Evolutionary conservation across 53 echinoderm and acorn worm genomes (phyloP), one percentile per base, ranked within the genome.

Genomic region (Holothuria leucospilota): DNA sequence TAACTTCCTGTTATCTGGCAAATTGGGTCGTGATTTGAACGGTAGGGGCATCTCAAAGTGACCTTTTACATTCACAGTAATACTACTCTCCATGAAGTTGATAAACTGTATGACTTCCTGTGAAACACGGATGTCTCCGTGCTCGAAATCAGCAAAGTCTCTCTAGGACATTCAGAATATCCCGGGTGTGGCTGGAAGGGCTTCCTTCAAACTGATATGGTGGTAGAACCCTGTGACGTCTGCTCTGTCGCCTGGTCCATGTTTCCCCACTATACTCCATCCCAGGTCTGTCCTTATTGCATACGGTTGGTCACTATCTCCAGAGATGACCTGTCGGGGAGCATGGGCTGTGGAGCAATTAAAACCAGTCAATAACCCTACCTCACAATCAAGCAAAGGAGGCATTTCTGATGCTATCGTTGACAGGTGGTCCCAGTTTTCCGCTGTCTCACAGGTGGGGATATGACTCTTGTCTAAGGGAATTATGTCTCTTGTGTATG

Each of bases 401-500:
- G 82, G 75, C 62, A 89, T 69, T 13, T 61, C 25, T 23, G 53
- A 68, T 16, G 75, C 89, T 52, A 84, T 81, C 28, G 68, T 10
- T 72, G 84, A 21, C 20, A 89, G 84, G 46, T 89, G 84, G 39
- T 41, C 56, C 89, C 89, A 89, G 21, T 51, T 72, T 30, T 16
- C 8, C 39, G 84, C 89, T 24, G 89, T 85, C 26, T 71, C 42
- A 13, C 85, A 63, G 16, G 86, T 90, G 38, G 86, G 87, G 42
- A 77, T 88, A 62, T 53, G 84, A 73, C 70, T 42, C 24, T 75
- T 84, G 78, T 88, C 74, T 51, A 66, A 70, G n/a, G 88, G 84
- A 51, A 91, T 88, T 80, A 84, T 77, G 79, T 91, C 72, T 84
- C 88, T 63, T 49, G 92, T 92, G 84, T 89, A 92, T 34, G 83